Conservation (phyloP, 1,140 invertebrate species). For the Leptinotarsa texana region DNA sequence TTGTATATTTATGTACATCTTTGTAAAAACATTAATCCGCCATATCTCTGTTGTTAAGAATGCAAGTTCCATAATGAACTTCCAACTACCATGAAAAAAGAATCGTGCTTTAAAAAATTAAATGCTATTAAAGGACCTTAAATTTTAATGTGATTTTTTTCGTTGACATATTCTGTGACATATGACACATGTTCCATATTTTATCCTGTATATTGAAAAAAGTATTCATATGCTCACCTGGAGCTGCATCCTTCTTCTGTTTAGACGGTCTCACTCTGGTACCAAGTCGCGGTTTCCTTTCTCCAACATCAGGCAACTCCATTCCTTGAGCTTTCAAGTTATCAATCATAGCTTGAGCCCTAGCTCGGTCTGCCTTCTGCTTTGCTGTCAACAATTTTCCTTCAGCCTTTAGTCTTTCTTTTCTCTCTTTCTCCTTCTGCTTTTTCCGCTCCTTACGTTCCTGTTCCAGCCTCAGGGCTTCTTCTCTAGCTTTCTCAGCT, state of each 20-base stretch:
- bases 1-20: no score
- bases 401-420: conserved; percentile 90
- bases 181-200: background rate
- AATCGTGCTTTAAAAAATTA: no score
- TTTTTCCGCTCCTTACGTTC: conserved; percentile 91
- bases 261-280: conserved; percentile 77
- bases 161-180: background rate
- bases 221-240: conserved; percentile 1
- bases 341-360: conserved; percentile 86
- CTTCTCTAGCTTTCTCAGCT: conserved; percentile 70
- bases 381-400: conserved; percentile 91
- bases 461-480: conserved; percentile 75
- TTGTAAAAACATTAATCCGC: no score
- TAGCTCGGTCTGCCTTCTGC: conserved; percentile 86
- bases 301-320: conserved; percentile 68
- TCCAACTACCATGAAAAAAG: no score
- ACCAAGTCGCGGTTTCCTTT: conserved; percentile 72
- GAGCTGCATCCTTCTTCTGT: conserved; percentile 59
- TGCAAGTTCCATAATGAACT: no score
- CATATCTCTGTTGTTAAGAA: no score
- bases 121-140: no score
- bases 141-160: background rate
- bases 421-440: conserved; percentile 77
- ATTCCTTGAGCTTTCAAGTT: conserved; percentile 83
- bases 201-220: background rate